Evolutionary conservation across 2,888 invertebrate species (phyloP).

Genomic region (Eutolmus rufibarbis): DNA sequence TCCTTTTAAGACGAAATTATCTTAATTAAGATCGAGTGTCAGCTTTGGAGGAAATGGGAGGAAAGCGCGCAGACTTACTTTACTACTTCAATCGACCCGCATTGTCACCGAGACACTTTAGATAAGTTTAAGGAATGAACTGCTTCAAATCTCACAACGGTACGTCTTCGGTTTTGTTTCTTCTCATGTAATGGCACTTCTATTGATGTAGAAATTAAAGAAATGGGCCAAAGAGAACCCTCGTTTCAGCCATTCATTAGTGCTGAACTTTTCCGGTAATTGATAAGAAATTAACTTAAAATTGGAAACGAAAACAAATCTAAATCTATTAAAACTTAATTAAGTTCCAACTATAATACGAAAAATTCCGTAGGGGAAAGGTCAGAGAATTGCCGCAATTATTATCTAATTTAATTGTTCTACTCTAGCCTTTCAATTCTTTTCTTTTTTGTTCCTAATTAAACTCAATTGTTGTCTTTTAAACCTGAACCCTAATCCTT

Average conservation of each 20-base stretch:
- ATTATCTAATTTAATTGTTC: background rate
- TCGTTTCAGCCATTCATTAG: background rate
- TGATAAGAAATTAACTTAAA: background rate
- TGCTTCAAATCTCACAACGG: background rate
- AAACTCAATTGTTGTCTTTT: background rate
- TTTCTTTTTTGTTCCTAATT: background rate
- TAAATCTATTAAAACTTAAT: background rate
- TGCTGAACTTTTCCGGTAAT: background rate
- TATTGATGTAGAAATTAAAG: background rate
- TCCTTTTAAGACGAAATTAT: conserved; percentile 27
- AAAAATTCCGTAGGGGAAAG: background rate
- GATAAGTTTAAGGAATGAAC: background rate
- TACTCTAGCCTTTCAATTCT: background rate
- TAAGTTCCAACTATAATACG: background rate
- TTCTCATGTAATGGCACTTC: background rate
- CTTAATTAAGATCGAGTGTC: conserved; percentile 39
- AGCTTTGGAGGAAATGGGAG: background rate
- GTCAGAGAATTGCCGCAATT: background rate
- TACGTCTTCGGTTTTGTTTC: background rate
- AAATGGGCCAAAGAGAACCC: background rate
- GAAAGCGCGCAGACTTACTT: background rate
- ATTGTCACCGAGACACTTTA: background rate
- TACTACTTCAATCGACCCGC: background rate
- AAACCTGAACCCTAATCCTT: too few species aligned
- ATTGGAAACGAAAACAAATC: background rate